phyloP scores from a whole-genome alignment of 2,113 vertebrate species.

The Taxidea taxus region DNA sequence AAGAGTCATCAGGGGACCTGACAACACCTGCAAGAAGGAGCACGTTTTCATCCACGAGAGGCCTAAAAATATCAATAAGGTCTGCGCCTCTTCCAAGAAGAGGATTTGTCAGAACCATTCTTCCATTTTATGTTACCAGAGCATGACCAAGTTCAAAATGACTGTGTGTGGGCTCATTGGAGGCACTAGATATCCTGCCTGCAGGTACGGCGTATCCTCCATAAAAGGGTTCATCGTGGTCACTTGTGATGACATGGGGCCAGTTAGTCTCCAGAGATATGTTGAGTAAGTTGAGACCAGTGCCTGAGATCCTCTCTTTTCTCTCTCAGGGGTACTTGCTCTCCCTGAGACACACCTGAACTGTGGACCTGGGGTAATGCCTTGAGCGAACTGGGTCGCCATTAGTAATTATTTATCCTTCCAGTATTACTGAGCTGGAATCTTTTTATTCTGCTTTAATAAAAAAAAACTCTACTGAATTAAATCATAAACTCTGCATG shows the following conservation, averaged over 20 bases:
- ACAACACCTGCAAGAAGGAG: slow-evolving; percentile 57
- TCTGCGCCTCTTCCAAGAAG: slow-evolving; percentile 52
- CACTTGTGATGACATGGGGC: slow-evolving; percentile 49
- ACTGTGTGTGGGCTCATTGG: slow-evolving; percentile 64
- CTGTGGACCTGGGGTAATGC: neutral
- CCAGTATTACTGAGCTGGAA: neutral
- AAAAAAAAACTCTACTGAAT: slow-evolving; percentile 20
- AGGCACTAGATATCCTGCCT: slow-evolving; percentile 62
- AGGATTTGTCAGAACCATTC: slow-evolving; percentile 42
- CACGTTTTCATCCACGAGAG: slow-evolving; percentile 72
- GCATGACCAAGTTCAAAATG: slow-evolving; percentile 59
- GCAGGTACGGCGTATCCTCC: slow-evolving; percentile 45
- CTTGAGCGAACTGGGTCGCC: neutral
- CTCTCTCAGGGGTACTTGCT: neutral
- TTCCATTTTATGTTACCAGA: slow-evolving; percentile 49
- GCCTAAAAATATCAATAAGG: slow-evolving; percentile 42
- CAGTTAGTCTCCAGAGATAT: slow-evolving; percentile 43
- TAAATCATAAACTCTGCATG: neutral
- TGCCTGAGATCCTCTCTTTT: neutral
- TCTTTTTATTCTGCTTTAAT: slow-evolving; percentile 18
- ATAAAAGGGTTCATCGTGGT: slow-evolving; percentile 28
- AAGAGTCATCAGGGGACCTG: slow-evolving; percentile 50
- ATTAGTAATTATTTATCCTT: neutral
- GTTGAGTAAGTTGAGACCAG: neutral
- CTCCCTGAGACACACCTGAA: neutral